A percentile compares a stretch with the other conserved stretches of the same genome.
These are phyloP conservation scores for Teleopsis dalmanni DNA, from an alignment of 1,140 invertebrate species.

Conservation along the genomic window DNA sequence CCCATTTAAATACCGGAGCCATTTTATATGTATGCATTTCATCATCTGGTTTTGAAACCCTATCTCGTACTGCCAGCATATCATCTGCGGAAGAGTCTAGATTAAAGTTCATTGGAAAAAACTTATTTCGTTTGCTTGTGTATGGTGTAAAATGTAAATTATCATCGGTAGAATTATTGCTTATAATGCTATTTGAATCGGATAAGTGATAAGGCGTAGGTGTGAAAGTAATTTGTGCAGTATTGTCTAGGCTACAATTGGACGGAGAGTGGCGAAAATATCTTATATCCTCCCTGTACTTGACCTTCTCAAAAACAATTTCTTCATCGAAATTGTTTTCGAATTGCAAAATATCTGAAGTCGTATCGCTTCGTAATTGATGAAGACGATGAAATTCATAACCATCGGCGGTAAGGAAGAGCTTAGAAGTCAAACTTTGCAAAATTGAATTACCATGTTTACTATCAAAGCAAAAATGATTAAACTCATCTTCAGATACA, in stretches of 20 bases:
- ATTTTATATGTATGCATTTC: too few relatives aligned
- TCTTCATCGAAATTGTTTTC: slow-evolving; percentile 10
- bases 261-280: slow-evolving; percentile 38
- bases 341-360: slow-evolving; percentile 2
- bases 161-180: slow-evolving; percentile 13
- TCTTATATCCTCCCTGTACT: slow-evolving; percentile 32
- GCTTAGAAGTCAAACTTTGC: slow-evolving; percentile 10
- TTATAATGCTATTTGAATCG: background rate
- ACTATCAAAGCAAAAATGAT: too few relatives aligned
- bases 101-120: slow-evolving; percentile 26
- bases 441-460: background rate
- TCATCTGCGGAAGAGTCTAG: slow-evolving; percentile 19
- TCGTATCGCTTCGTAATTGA: slow-evolving; percentile 12
- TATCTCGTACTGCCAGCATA: too few relatives aligned
- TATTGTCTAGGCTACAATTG: slow-evolving; percentile 24
- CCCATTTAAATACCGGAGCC: slow-evolving; percentile 36
- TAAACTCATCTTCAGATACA: too few relatives aligned
- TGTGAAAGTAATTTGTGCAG: background rate
- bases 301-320: slow-evolving; percentile 29
- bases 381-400: slow-evolving; percentile 17
- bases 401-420: slow-evolving; percentile 14
- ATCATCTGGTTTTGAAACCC: too few relatives aligned
- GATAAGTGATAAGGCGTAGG: background rate
- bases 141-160: background rate
- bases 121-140: slow-evolving; percentile 2